Evolutionary conservation across 35 echinoderm and acorn worm genomes (phyloP), one percentile per base, ranked within the genome.

Genomic region (Lytechinus pictus): DNA sequence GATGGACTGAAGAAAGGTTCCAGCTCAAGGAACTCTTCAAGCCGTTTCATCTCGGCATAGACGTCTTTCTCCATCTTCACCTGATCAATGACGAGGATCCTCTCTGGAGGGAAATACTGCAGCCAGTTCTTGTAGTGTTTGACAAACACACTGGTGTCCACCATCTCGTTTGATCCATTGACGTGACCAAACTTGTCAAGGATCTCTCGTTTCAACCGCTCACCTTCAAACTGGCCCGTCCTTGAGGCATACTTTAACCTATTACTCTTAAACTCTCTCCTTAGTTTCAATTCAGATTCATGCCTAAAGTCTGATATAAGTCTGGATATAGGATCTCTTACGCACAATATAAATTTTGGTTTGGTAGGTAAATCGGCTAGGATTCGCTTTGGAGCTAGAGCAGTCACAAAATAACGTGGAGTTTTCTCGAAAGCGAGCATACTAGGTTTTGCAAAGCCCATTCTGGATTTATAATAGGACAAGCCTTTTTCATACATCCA

Each of bases 391-490:
- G 98, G 98, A 2, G 97, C 94, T 86, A 95, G 89, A 1, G 94
- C 66, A 21, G 98, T 99, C 27, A 98, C 92, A 96, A 99, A 99
- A 87, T 99, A 99, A 9, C 98, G 95, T 9, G 98, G 98, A 0
- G 98, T 99, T 95, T 99, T 99, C 86, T 99, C 98, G 89, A 99
- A 99, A 33, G 51, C 95, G 52, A 98, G 57, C 54, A 96, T 95
- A 19, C 92, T 54, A 24, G 92, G 10, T 7, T 95, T 90, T 5
- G 98, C 87, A 91, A 97, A 99, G 6, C 91, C 89, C 98, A 99
- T 99, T 86, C 95, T 71, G 21, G 98, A 99, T 58, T 56, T 92
- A 27, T 99, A 99, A 54, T 94, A 99, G 14, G 95, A 95, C 29
- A 98, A 91, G 2, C 97, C 98, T 54, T 96, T 95, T 10, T 96